Evolutionary conservation across 2,113 vertebrate genomes (phyloP), one percentile per base, ranked within the genome.

Genomic region (Dendrocopos noguchii): DNA sequence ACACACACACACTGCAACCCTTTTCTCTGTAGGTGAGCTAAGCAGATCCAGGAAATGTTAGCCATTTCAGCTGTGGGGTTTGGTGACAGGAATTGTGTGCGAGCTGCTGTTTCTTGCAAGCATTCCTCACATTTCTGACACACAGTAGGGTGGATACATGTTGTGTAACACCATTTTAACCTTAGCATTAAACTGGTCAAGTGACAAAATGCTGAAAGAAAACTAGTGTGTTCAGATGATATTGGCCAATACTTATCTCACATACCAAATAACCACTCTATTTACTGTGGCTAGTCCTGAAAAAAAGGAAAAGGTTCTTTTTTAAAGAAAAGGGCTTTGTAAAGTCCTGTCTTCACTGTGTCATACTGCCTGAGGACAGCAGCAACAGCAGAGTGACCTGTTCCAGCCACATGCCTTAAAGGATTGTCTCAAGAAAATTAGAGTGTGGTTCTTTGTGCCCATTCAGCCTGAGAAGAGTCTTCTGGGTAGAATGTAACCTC

Each of bases 101-200:
- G 89, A 93, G 91, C 85, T 91, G 76, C 82, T 93, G 68, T 71
- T 90, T 91, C 91, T 94, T 87, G 91, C 74, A 87, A 86, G 80
- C 86, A 94, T 97, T 96, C 93, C 74, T 90, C 83, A 31, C 90
- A 96, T 96, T 95, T 95, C 93, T 95, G 94, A 91, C 85, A 94
- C 79, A 95, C 82, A 89, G 85, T 80, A 90, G 92, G 94, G 86
- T 90, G 89, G 92, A 92, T 95, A 64, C 82, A 9, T 77, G 80
- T 95, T 93, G 93, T 91, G 92, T 87, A 95, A 95, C 57, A 87
- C 22, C 10, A 0, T 75, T 96, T 96, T 93, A 95, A 95, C 95
- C 92, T 92, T 52, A 95, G 77, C 82, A 85, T 95, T 96, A 94
- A 94, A 93, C 93, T 95, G 94, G 93, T 93, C 95, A 96, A 96